Evolutionary conservation across 2,888 invertebrate species (phyloP).

Genomic region (Lepidochrysops patricia): DNA sequence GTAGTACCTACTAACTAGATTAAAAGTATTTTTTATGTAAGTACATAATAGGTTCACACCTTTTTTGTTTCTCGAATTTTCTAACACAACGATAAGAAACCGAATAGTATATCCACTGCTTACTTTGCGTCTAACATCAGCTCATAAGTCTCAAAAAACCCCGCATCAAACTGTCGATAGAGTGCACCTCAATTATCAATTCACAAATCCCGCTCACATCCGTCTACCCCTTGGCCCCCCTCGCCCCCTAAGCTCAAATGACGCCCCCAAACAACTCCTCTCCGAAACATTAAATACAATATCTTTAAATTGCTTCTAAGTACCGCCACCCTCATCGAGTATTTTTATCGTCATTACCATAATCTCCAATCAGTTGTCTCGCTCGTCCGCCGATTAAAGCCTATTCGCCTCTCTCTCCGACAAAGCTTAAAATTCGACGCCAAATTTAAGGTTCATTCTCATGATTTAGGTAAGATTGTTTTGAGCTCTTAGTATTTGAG

Average conservation of each 20-base stretch:
- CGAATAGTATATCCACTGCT: too few species aligned
- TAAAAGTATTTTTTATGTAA: too few species aligned
- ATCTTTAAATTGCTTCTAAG: slow-evolving; percentile 71
- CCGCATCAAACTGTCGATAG: slow-evolving; percentile 35
- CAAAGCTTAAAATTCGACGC: slow-evolving; percentile 43
- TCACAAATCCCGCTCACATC: slow-evolving; percentile 49
- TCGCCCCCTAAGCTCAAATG: slow-evolving; percentile 30
- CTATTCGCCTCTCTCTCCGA: slow-evolving; percentile 32
- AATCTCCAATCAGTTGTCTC: slow-evolving; percentile 49
- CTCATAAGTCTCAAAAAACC: slow-evolving; percentile 29
- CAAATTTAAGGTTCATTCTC: slow-evolving; percentile 58
- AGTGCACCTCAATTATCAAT: slow-evolving; percentile 63
- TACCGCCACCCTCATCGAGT: slow-evolving; percentile 62
- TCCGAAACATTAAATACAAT: slow-evolving; percentile 67
- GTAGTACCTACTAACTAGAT: too few species aligned
- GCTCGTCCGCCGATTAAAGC: slow-evolving; percentile 30
- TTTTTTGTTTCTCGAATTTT: not conserved
- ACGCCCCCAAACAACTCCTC: slow-evolving; percentile 36
- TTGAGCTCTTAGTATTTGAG: slow-evolving; percentile 42
- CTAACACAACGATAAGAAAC: too few species aligned
- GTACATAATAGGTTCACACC: too few species aligned
- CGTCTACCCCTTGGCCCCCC: slow-evolving; percentile 33
- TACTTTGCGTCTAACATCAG: not conserved
- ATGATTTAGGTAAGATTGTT: slow-evolving; percentile 52
- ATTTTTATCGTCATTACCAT: slow-evolving; percentile 69